Base-by-base conservation (phyloP, 2,888 invertebrate genomes). In the Aplocera efformata region DNA sequence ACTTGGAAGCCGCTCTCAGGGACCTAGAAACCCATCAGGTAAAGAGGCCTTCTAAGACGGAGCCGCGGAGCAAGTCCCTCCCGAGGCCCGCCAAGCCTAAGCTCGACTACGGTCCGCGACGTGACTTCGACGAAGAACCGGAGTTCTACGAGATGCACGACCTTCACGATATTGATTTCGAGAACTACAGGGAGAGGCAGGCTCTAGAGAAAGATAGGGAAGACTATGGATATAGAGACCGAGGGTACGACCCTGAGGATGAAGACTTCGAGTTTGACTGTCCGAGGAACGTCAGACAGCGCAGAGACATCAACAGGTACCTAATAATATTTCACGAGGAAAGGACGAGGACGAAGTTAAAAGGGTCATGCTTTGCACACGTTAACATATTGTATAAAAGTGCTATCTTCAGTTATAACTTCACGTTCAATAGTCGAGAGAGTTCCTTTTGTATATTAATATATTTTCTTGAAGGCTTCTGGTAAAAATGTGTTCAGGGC, bases 131-230 rank as follows among this genome's bases (percentile, higher is more conserved):
- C 1, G 71, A 84, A 1, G 79, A 80, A 0, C 63, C 76, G n/a
- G 89, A 90, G 24, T 66, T 72, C 41, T 72, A 67, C 17, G 82
- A 84, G 49, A 84, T 85, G 83, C 85, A 83, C 11, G 85, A 88
- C 38, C 63, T 88, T 0, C 71, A 75, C 22, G 84, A 84, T 4
- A 84, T 86, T 0, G 86, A 88, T 29, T 83, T 75, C 38, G 84
- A 85, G 37, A 86, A 85, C 23, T 90, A 89, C 45, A 83, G 84
- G 22, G 91, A 91, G 63, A 82, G 57, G 59, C 85, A 71, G 47
- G 65, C 82, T 28, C 54, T 79, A 36, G 79, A 80, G 46, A 73
- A 65, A 32, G 68, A 70, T 30, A 65, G 64, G 22, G 76, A 79
- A n/a, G 71, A 77, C 6, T 68, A 65, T 11, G 66, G 64, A 1